These are phyloP conservation scores for Lacerta agilis DNA, from an alignment of 2,797 vertebrate genomes.

Conservation along the genomic window DNA sequence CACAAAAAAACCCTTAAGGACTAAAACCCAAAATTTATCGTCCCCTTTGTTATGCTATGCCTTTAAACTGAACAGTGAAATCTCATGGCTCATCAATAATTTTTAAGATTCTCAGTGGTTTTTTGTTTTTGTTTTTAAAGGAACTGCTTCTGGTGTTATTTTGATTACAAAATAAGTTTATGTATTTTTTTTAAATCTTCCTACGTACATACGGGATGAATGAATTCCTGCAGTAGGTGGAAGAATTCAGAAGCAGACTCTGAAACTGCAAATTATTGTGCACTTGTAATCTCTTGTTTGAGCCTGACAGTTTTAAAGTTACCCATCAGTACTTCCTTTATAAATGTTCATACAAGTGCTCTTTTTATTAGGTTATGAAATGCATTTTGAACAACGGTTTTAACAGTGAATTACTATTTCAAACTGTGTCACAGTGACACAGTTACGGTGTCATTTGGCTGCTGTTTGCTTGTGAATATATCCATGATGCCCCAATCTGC, in stretches of 20 bases:
- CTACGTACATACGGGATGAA: neutral
- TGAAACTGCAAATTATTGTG: neutral
- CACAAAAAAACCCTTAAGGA: neutral
- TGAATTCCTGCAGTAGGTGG: too few relatives aligned
- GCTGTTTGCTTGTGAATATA: neutral
- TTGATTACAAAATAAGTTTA: neutral
- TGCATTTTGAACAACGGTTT: neutral
- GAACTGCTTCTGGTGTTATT: neutral
- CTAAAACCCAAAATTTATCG: neutral
- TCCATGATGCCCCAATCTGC: neutral
- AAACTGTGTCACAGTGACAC: neutral
- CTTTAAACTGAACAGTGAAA: neutral
- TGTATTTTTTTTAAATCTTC: neutral
- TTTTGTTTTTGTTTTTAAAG: too few relatives aligned
- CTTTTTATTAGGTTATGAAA: conserved; percentile 5
- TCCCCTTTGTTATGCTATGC: neutral
- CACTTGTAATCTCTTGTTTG: neutral
- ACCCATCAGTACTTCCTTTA: neutral
- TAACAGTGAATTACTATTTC: neutral
- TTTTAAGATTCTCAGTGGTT: neutral
- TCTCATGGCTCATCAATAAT: neutral
- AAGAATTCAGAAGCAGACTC: neutral
- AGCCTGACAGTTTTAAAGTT: neutral
- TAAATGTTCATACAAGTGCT: neutral
- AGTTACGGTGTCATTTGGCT: neutral